Conservation (phyloP, 2,888 invertebrate genomes). For the Sturmia bella region DNA sequence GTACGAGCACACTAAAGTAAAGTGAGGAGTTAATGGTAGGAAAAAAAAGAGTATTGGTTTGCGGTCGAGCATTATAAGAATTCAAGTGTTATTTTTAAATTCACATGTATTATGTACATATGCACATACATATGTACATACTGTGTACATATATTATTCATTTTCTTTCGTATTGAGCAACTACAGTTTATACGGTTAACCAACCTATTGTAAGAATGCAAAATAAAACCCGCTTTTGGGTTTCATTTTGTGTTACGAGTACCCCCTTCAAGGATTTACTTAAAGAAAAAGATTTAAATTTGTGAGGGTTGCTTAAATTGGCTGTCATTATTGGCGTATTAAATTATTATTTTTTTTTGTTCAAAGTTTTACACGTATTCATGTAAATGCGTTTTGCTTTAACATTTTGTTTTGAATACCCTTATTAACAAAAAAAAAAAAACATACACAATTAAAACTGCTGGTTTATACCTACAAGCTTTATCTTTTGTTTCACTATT, state of each 20-base stretch:
- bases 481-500: slow-evolving; percentile 48
- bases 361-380: neutral
- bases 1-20: slow-evolving; percentile 52
- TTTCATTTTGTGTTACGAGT: slow-evolving; percentile 23
- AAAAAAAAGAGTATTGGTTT: slow-evolving; percentile 61
- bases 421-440: slow-evolving; percentile 9
- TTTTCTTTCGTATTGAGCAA: slow-evolving; percentile 36
- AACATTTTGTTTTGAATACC: slow-evolving; percentile 22
- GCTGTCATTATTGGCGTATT: neutral
- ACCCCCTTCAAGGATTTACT: slow-evolving; percentile 39
- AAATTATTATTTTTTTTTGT: neutral
- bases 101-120: slow-evolving; percentile 44
- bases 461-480: slow-evolving; percentile 10
- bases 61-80: slow-evolving; percentile 65
- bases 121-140: too few species aligned
- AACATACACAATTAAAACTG: neutral
- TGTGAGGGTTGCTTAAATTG: slow-evolving; percentile 37
- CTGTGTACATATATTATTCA: slow-evolving; percentile 34
- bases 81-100: slow-evolving; percentile 63
- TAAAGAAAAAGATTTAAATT: neutral
- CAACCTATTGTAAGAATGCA: slow-evolving; percentile 19
- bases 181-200: slow-evolving; percentile 33
- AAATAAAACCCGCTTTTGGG: slow-evolving; percentile 54
- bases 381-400: too few species aligned
- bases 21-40: slow-evolving; percentile 34